phyloP scores from a whole-genome alignment of 2,888 invertebrate genomes.

The Anagyrus pseudococci region DNA sequence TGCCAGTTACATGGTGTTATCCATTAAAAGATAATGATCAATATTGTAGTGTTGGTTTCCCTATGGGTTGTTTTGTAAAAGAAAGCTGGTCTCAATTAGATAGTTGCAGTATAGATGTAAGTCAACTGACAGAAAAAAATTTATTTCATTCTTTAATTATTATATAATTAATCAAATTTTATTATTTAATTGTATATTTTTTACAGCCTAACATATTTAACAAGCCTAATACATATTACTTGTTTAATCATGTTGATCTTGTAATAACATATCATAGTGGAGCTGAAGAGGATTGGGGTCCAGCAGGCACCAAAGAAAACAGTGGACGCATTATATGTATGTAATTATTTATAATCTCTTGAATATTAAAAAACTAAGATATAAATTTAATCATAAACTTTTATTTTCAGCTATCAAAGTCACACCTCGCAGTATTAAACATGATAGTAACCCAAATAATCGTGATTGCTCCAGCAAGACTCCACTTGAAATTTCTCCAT shows the following conservation, averaged over 20 bases:
- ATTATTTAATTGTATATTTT: constrained; percentile 7
- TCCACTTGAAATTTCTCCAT: constrained; percentile 77
- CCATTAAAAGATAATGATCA: constrained; percentile 72
- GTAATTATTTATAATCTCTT: constrained; percentile 33
- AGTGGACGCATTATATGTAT: constrained; percentile 83
- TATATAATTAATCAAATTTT: neutral
- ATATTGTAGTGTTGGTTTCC: constrained; percentile 95
- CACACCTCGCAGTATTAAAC: constrained; percentile 64
- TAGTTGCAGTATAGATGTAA: constrained; percentile 52
- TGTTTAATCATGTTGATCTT: constrained; percentile 97
- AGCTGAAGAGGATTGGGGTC: constrained; percentile 84
- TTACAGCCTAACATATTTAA: constrained; percentile 64
- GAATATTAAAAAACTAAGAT: neutral
- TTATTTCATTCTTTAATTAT: neutral
- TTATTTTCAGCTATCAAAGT: constrained; percentile 64
- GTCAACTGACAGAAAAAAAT: constrained; percentile 30
- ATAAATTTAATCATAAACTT: constrained; percentile 10
- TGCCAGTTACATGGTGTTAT: constrained; percentile 99
- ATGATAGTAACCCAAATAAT: constrained; percentile 49
- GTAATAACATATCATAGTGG: constrained; percentile 93
- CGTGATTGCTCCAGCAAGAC: constrained; percentile 59
- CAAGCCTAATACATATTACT: constrained; percentile 80
- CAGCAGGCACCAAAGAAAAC: constrained; percentile 73
- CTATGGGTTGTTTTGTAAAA: constrained; percentile 93
- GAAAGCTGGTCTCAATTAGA: constrained; percentile 51